These are phyloP conservation scores for Grantiella picta DNA, from an alignment of 2,113 vertebrate genomes.

Conservation along the genomic window DNA sequence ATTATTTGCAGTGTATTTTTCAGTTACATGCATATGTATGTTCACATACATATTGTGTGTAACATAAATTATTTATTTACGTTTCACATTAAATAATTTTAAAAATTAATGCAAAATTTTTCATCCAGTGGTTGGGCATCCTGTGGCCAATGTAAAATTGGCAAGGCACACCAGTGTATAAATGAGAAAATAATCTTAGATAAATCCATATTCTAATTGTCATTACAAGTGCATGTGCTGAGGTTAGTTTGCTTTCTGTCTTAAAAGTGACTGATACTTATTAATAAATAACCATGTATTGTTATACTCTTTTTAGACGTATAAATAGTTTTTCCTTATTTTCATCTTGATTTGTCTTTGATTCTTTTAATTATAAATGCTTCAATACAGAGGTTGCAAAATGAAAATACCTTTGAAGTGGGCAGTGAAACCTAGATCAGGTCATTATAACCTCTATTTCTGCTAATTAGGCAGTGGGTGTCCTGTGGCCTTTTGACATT, in stretches of 20 bases:
- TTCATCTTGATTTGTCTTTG: neutral
- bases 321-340: neutral
- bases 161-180: neutral
- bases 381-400: neutral
- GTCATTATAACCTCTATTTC: constrained; percentile 61
- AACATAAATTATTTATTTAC: neutral
- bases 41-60: neutral
- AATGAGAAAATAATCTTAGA: neutral
- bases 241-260: neutral
- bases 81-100: neutral
- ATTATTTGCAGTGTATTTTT: neutral
- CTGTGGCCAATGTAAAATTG: neutral
- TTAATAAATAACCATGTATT: neutral
- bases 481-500: constrained; percentile 58
- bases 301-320: neutral
- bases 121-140: neutral
- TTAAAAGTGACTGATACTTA: neutral
- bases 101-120: neutral
- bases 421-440: constrained; percentile 31
- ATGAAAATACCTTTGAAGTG: constrained; percentile 12
- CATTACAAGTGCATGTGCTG: neutral
- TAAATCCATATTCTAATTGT: neutral
- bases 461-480: constrained; percentile 67
- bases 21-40: neutral
- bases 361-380: neutral